Conservation (phyloP, 2,888 invertebrate genomes). For the Alloscopus bannaensis region DNA sequence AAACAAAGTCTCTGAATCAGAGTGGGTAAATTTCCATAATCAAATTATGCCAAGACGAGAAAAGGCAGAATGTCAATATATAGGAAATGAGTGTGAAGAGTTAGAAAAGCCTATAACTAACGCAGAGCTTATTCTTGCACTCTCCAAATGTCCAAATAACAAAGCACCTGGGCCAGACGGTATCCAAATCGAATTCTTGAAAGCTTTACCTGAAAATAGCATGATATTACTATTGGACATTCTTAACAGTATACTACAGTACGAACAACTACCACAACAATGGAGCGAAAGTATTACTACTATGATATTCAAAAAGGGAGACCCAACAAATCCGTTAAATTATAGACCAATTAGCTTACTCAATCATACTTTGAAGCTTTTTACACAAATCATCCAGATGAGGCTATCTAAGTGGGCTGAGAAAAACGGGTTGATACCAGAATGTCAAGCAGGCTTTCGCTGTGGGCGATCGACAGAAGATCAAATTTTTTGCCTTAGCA, state of each 20-base stretch:
- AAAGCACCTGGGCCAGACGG: slow-evolving; percentile 61
- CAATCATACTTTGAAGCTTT: slow-evolving; percentile 46
- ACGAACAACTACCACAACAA: slow-evolving; percentile 37
- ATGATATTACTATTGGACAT: slow-evolving; percentile 1
- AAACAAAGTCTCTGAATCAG: slow-evolving; percentile 6
- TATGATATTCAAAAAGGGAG: slow-evolving; percentile 63
- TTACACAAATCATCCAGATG: slow-evolving; percentile 49
- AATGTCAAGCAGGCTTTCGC: slow-evolving; percentile 56
- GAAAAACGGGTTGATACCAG: slow-evolving; percentile 34
- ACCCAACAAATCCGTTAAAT: slow-evolving; percentile 39
- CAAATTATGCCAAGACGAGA: slow-evolving; percentile 17
- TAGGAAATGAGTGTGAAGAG: slow-evolving; percentile 9
- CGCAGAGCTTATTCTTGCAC: slow-evolving; percentile 38
- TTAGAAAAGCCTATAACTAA: slow-evolving; percentile 31
- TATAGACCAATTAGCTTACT: slow-evolving; percentile 60
- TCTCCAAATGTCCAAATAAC: slow-evolving; percentile 19
- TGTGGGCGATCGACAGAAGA: slow-evolving; percentile 39
- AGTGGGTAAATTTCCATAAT: slow-evolving; percentile 40
- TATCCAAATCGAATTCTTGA: slow-evolving; percentile 64
- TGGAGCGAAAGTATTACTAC: slow-evolving; percentile 29
- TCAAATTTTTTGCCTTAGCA: slow-evolving; percentile 52
- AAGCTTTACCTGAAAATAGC: slow-evolving; percentile 17
- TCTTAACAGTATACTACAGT: slow-evolving; percentile 38
- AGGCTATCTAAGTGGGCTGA: slow-evolving; percentile 48
- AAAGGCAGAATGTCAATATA: neutral